Evolutionary conservation across 2,888 invertebrate genomes (phyloP), one percentile per base, ranked within the genome.

Genomic region (Lysandra coridon): DNA sequence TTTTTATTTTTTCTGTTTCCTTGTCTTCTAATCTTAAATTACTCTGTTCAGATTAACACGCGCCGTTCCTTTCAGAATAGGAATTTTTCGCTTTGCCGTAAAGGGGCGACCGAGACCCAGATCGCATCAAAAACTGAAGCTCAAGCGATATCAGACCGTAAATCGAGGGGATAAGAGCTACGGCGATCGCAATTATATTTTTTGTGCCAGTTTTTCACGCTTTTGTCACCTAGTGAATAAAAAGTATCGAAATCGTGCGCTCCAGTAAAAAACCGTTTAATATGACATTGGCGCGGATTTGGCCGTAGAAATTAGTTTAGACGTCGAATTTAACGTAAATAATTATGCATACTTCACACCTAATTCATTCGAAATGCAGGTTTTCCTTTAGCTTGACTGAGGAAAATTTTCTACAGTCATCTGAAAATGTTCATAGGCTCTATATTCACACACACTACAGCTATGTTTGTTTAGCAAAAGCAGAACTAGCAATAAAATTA

Each of bases 201-300:
- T 81, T 85, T 83, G 82, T 80, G 81, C 80, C 80, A 81, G 83
- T 88, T 90, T 91, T 91, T 87, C 87, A 85, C 84, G 86, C 89
- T 89, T 90, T 92, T 93, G 93, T 92, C 94, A 92, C 92, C 91
- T 89, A 90, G 85, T 85, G 85, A 84, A 87, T 89, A 91, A 93
- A 93, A 93, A 76, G 91, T 88, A 90, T 91, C 81, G 92, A 93
- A 92, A 93, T 93, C 94, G 94, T 94, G 94, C 85, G 86, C 84
- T 83, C 83, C 85, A 84, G 87, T 87, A 85, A 84, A 90, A 92
- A 91, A 90, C 87, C 90, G 90, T 91, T 91, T 91, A 89, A 90
- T 92, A 89, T 92, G 92, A 91, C 94, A 94, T 93, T 94, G 93
- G 92, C 84, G 86, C 86, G 85, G 90, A 91, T 90, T 90, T 88